Conservation (phyloP, 2,797 vertebrate genomes). For the Nothura maculosa region DNA sequence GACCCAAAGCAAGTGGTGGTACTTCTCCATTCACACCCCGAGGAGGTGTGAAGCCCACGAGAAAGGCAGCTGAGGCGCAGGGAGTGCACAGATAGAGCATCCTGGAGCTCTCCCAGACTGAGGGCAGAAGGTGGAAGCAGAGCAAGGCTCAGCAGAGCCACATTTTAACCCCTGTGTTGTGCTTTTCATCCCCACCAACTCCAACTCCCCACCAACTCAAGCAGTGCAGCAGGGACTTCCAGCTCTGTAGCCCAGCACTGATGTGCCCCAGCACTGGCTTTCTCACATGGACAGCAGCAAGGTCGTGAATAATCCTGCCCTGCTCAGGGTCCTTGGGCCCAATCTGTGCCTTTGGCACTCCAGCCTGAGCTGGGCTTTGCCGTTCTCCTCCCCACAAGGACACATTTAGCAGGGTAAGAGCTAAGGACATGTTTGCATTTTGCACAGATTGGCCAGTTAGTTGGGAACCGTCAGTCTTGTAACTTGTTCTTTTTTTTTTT, state of each 20-base stretch:
- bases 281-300: rapidly evolving
- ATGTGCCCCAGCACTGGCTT: rapidly evolving
- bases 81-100: background rate
- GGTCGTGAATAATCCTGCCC: background rate
- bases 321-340: background rate
- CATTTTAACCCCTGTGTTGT: rapidly evolving
- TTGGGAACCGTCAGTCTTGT: constrained; percentile 56
- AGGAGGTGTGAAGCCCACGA: rapidly evolving
- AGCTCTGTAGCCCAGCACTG: rapidly evolving
- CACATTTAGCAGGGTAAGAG: background rate
- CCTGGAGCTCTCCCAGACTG: background rate
- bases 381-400: rapidly evolving
- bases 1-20: background rate
- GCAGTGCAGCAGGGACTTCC: rapidly evolving
- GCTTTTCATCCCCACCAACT: background rate
- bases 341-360: background rate
- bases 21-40: background rate
- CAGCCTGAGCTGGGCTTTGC: background rate
- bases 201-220: background rate
- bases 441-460: constrained; percentile 33
- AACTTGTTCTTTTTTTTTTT: constrained; percentile 6
- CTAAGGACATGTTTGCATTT: constrained; percentile 48
- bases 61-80: background rate
- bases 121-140: background rate
- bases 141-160: background rate